phyloP scores from a whole-genome alignment of 1,140 invertebrate species.

The Archivesica marissinica region DNA sequence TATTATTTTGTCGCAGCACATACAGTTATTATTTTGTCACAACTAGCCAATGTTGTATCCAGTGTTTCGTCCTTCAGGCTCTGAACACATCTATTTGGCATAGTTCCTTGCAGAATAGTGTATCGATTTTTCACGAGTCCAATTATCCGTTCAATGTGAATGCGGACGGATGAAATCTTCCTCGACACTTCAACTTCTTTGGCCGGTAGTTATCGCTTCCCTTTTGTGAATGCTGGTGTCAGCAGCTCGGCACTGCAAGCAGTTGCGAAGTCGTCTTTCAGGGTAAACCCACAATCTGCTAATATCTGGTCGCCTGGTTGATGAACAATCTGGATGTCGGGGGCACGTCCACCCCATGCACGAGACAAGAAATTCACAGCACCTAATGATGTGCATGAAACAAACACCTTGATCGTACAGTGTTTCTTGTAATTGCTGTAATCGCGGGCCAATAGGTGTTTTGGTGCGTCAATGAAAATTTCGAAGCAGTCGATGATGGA shows the following conservation, averaged over 20 bases:
- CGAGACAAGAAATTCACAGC: constrained; percentile 60
- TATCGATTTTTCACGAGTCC: not conserved
- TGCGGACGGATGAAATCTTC: constrained; percentile 23
- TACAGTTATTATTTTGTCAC: no score
- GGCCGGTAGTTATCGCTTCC: not conserved
- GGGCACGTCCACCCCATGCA: constrained; percentile 65
- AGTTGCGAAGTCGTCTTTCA: constrained; percentile 62
- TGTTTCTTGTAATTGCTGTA: constrained; percentile 67
- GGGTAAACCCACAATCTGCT: constrained; percentile 2
- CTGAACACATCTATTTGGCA: no score
- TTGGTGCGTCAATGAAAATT: constrained; percentile 68
- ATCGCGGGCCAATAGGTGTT: constrained; percentile 51
- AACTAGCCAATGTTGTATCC: no score
- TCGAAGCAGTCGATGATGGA: constrained; percentile 71
- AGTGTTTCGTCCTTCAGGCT: no score
- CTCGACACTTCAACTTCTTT: constrained; percentile 12
- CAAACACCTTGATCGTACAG: constrained; percentile 63
- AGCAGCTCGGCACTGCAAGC: constrained; percentile 46
- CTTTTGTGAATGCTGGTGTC: constrained; percentile 40
- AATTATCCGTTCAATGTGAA: constrained; percentile 40
- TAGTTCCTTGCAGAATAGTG: constrained; percentile 13
- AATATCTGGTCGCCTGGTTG: constrained; percentile 63
- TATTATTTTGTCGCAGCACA: no score
- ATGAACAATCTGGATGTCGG: constrained; percentile 65
- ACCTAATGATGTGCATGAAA: constrained; percentile 62